Conservation (phyloP, 2,888 invertebrate species). For the Chloromyia formosa region DNA sequence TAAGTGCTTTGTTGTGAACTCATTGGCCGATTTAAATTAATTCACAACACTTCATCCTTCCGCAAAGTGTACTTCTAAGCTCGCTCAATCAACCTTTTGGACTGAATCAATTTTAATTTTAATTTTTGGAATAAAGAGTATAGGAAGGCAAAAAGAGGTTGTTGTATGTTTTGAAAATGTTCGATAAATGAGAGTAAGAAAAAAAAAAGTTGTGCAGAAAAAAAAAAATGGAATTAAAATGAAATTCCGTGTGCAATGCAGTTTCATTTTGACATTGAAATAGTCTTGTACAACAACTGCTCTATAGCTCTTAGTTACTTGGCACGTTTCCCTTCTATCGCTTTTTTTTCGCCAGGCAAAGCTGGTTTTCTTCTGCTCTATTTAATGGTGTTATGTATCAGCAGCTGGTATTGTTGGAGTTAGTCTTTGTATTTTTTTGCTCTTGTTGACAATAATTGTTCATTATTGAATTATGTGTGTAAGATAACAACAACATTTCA, state of each 20-base stretch:
- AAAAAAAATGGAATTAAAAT: neutral
- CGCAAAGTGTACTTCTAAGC: conserved; percentile 9
- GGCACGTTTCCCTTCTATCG: neutral
- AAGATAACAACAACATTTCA: neutral
- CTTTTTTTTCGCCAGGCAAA: too few relatives aligned
- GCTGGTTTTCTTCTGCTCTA: conserved; percentile 1
- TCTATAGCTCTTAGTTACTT: conserved; percentile 11
- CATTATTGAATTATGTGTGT: neutral
- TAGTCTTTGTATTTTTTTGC: too few relatives aligned
- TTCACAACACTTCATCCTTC: conserved; percentile 21
- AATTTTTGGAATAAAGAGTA: neutral
- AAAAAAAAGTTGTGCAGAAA: neutral
- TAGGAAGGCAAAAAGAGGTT: too few relatives aligned
- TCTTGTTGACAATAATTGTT: neutral
- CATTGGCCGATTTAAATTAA: neutral
- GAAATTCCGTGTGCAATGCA: conserved; percentile 20
- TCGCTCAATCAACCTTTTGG: neutral
- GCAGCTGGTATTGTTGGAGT: too few relatives aligned
- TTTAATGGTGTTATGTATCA: too few relatives aligned
- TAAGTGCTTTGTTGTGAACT: neutral
- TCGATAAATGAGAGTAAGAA: neutral
- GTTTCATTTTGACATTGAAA: conserved; percentile 33
- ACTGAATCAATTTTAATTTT: conserved; percentile 1
- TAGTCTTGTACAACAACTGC: conserved; percentile 13
- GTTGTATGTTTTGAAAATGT: too few relatives aligned